Base-by-base conservation (phyloP, 2,888 invertebrate species). In the Macaria notata region DNA sequence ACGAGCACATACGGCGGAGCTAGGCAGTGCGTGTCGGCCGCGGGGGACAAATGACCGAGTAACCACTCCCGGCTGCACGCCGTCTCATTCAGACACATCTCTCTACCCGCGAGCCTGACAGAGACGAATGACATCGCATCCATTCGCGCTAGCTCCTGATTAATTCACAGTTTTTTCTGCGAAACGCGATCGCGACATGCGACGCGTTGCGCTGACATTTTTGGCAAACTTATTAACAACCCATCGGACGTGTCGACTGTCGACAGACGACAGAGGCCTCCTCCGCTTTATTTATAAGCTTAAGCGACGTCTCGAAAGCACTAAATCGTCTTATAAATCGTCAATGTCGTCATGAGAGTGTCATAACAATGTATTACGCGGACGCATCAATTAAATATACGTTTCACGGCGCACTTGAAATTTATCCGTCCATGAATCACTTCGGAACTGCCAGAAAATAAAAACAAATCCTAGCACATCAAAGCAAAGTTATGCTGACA, bases 401-500 rank as follows among this genome's bases (percentile, higher is more conserved):
- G 77, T 85, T 81, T 84, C 82, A 84, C 77, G 75, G 82, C 79
- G 78, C 82, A 83, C 81, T 84, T 81, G 82, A 84, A 85, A 86
- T 88, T 86, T 86, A 87, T 86, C 84, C 83, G 70, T 64, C 83
- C 83, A 90, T 90, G 86, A 88, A 89, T 90, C 88, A 90, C 83
- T 69, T 70, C 79, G 81, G 77, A 85, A 86, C 79, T 79, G 86
- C 76, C 82, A 77, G 79, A 83, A 86, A 88, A 89, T 87, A 88
- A 89, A 88, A 88, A 88, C 86, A 89, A 88, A 88, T 88, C 87
- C 84, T 82, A 82, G 78, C 82, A 89, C 89, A 89, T 90, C 88
- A 89, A 90, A 90, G 90, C 83, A 73, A 74, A 88, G 88, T 88
- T 90, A 91, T 90, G 90, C 90, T 88, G 89, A 90, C 90, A 86